phyloP scores from a whole-genome alignment of 2,797 vertebrate genomes.

The Acropternis orthonyx region DNA sequence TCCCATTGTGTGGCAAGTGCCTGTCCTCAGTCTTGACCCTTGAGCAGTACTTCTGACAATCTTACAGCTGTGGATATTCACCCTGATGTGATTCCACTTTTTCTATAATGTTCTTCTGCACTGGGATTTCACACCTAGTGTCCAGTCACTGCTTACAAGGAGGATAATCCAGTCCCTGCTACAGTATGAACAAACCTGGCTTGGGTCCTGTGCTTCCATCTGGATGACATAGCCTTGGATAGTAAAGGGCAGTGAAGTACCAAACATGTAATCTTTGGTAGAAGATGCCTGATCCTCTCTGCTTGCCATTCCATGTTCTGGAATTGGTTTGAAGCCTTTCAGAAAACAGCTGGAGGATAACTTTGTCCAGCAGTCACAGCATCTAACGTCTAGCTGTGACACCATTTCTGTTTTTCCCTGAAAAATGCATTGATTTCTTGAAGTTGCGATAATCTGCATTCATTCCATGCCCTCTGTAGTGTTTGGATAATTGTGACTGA shows the following conservation, averaged over 20 bases:
- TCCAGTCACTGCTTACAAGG: neutral
- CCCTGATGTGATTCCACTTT: neutral
- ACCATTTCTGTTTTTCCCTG: neutral
- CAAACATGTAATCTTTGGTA: neutral
- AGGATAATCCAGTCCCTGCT: neutral
- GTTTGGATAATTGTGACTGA: constrained; percentile 3
- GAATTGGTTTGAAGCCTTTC: neutral
- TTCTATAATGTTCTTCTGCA: neutral
- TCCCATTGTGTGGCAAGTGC: neutral
- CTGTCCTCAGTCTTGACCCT: neutral
- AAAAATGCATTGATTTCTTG: neutral
- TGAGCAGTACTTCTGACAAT: neutral
- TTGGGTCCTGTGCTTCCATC: neutral
- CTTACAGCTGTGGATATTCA: neutral
- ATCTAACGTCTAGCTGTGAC: neutral
- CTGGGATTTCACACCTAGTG: neutral
- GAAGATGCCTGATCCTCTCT: neutral
- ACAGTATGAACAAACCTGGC: neutral
- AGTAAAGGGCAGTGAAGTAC: neutral
- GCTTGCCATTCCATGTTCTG: neutral
- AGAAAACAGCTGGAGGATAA: neutral
- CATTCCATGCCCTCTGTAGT: neutral
- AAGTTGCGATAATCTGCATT: neutral
- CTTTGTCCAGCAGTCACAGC: neutral
- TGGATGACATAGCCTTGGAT: neutral